Base-by-base conservation (phyloP, 2,113 vertebrate species). In the Pyrgilauda ruficollis region DNA sequence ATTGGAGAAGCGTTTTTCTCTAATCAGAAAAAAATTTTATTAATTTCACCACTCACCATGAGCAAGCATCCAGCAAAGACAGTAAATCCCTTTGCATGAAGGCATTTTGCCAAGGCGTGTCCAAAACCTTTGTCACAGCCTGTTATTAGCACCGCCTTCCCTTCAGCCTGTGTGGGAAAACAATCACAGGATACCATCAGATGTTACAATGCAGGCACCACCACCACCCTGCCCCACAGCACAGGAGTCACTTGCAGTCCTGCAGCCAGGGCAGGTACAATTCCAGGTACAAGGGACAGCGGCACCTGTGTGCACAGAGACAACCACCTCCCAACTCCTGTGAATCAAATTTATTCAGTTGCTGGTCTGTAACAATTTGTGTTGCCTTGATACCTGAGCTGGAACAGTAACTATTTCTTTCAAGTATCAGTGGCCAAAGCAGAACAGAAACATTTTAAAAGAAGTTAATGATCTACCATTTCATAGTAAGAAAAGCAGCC, bases 101-200 rank as follows among this genome's bases (percentile, higher is more conserved):
- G 96, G 75, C 93, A 97, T 92, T 98, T 98, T 68, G 99, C 98
- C 43, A 99, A 97, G 30, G 98, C 98, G 39, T 97, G 97, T 47
- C 99, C 99, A 88, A 99, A 99, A 12, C 99, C 98, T 72, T 96
- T 97, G 96, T 99, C 98, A 67, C 99, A 99, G 62, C 98, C 98
- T 19, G 99, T 99, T 69, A 99, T 95, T 5, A 99, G 93, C 74
- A 99, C 98, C 0, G 97, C 97, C 96, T 98, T 99, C 6, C 98
- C 98, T 28, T 97, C 94, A 62, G 97, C 97, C 99, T 99, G 66
- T 13, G n/a, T 47, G 67, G 11, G 37, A 80, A 87, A n/a, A 78
- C 8, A 94, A 6, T 5, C 78, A 66, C 0, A 85, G 0, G 3
- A 4, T 2, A 80, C 4, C 26, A 73, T 39, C n/a, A 92, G 68